Conservation (phyloP, 2,113 vertebrate genomes). For the Spheniscus mendiculus region DNA sequence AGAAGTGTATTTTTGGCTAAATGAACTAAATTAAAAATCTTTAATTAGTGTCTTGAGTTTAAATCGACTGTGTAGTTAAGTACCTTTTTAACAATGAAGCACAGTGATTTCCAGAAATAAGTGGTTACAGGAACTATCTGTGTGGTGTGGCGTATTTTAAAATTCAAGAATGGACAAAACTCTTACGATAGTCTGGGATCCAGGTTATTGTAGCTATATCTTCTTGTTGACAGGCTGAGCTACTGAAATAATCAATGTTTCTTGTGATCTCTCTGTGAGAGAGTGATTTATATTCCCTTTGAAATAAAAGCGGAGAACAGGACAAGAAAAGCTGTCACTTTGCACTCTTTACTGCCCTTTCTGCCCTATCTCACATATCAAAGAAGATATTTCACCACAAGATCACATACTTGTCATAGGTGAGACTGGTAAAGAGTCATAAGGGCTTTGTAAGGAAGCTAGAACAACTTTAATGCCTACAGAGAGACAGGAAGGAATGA, state of each 20-base stretch:
- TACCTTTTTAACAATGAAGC: neutral
- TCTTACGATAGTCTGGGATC: neutral
- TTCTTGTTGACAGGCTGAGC: neutral
- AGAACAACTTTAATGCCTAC: neutral
- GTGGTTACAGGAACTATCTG: neutral
- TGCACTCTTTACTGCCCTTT: constrained; percentile 19
- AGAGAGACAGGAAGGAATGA: neutral
- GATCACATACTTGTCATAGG: neutral
- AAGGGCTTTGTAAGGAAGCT: neutral
- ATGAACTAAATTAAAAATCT: neutral
- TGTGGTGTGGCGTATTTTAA: neutral
- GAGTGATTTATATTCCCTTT: constrained; percentile 22
- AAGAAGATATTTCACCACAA: constrained; percentile 18
- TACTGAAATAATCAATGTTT: constrained; percentile 33
- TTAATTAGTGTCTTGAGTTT: neutral
- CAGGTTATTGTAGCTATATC: neutral
- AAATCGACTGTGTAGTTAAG: neutral
- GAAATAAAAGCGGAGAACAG: constrained; percentile 11
- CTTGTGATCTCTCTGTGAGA: constrained; percentile 7
- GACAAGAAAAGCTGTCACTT: neutral
- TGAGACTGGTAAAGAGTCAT: neutral
- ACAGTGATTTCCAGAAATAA: neutral
- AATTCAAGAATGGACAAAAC: neutral
- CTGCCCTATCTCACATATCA: constrained; percentile 13
- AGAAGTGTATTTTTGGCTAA: neutral